These are phyloP conservation scores for Ips nitidus DNA, from an alignment of 1,140 invertebrate genomes.

Conservation along the genomic window DNA sequence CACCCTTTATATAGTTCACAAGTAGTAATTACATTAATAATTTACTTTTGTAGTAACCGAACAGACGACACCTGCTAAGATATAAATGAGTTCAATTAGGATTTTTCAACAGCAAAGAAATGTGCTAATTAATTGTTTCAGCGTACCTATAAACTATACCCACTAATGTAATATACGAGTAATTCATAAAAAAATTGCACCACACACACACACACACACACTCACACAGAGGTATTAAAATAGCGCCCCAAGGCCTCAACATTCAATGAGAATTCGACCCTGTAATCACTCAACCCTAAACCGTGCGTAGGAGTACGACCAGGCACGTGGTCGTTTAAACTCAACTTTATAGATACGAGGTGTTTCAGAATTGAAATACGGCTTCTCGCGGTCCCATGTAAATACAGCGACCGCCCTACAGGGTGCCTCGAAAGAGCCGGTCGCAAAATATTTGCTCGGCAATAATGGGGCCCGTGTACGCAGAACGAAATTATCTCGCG, in stretches of 20 bases:
- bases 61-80: too few relatives aligned
- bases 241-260: neutral
- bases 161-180: too few relatives aligned
- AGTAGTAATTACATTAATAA: too few relatives aligned
- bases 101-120: too few relatives aligned
- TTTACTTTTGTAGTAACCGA: too few relatives aligned
- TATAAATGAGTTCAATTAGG: too few relatives aligned
- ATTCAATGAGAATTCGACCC: neutral
- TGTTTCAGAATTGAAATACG: conserved; percentile 27
- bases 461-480: conserved; percentile 17
- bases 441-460: conserved; percentile 27
- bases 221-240: too few relatives aligned
- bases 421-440: conserved; percentile 23
- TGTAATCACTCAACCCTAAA: neutral
- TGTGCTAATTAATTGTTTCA: too few relatives aligned
- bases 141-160: too few relatives aligned
- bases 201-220: too few relatives aligned
- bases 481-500: conserved; percentile 22
- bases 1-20: too few relatives aligned
- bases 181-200: too few relatives aligned
- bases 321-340: conserved; percentile 22
- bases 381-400: conserved; percentile 12
- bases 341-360: conserved; percentile 30
- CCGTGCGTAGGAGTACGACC: neutral
- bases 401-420: conserved; percentile 21